Evolutionary conservation across 2,113 vertebrate species (phyloP), one percentile per base, ranked within the genome.

Genomic region (Nerophis lumbriciformis): DNA sequence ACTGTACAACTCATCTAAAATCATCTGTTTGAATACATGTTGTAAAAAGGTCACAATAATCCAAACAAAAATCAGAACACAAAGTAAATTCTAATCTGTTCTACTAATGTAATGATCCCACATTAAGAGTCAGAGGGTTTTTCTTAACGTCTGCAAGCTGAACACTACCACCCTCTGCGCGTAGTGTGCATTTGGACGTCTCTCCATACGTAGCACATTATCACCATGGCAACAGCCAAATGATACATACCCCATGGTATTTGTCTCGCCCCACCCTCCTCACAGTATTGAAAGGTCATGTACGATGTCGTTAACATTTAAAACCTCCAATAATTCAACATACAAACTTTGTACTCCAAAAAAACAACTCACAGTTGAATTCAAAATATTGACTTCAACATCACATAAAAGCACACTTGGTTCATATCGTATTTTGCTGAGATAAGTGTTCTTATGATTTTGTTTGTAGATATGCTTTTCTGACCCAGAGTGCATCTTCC

Each of bases 211-310:
- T 10, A 11, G 14, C 59, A 62, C 64, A 53, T 53, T 62, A 59
- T 72, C 60, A 15, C 73, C 73, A 79, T 42, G 62, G 69, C 63
- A 66, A 82, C 81, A 76, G 68, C 75, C 73, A 72, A 72, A 74
- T 71, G 59, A 73, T 77, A 68, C 63, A 53, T 5, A n/a, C 48
- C 56, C 63, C 35, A 19, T 0, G 12, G n/a, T 28, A 6, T 15
- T 16, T 19, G 21, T 67, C 66, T 28, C 28, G 28, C 28, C 28
- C 57, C 47, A 70, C 59, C 37, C 28, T 28, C 54, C 59, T 53
- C 68, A 19, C 58, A 48, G 36, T 42, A 49, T 61, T 7, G 61
- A 77, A 87, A 82, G 81, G 76, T 83, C 74, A 73, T 12, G 77
- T 39, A 66, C 68, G 58, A 45, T 66, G 79, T 76, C 70, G 53